Conservation (phyloP, 2,797 vertebrate genomes). For the Rhinophrynus dorsalis region DNA sequence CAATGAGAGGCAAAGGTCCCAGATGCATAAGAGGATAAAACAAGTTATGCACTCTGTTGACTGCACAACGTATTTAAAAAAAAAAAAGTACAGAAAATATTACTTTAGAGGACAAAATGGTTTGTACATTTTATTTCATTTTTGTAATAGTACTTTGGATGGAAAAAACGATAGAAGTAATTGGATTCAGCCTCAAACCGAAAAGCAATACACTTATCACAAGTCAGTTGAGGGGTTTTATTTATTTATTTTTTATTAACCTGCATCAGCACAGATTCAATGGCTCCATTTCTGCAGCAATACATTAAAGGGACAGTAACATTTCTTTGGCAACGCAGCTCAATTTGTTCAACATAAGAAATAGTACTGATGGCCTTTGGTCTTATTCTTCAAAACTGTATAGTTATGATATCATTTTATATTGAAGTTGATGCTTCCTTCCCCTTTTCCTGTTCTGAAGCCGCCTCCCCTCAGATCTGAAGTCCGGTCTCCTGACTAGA, state of each 20-base stretch:
- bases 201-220: background rate
- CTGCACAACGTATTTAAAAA: background rate
- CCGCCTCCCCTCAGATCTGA: too few species aligned
- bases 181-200: background rate
- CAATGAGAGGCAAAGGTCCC: too few species aligned
- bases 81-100: background rate
- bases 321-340: too few species aligned
- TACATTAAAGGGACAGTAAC: too few species aligned
- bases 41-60: background rate
- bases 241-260: background rate
- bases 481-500: too few species aligned
- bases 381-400: too few species aligned
- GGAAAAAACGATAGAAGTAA: constrained; percentile 1
- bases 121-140: background rate
- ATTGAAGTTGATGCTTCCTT: too few species aligned
- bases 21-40: too few species aligned
- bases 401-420: too few species aligned
- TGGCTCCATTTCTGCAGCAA: background rate
- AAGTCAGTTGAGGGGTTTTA: background rate
- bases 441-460: too few species aligned
- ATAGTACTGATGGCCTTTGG: too few species aligned
- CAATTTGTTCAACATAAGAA: too few species aligned
- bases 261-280: background rate
- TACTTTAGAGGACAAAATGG: background rate
- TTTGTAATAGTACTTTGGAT: background rate